Conservation (phyloP, 2,888 invertebrate species). For the Coleophora flavipennella region DNA sequence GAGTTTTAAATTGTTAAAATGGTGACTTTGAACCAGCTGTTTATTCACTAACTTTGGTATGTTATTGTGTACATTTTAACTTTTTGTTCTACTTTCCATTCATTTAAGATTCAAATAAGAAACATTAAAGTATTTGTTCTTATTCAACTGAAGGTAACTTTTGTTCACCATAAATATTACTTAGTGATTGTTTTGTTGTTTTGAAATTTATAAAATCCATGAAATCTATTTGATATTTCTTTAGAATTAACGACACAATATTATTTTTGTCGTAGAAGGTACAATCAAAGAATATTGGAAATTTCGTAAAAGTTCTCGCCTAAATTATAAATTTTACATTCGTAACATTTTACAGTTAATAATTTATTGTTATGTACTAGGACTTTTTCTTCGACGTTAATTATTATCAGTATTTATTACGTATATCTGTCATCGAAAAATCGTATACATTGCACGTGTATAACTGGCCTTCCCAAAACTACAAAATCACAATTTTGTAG, state of each 20-base stretch:
- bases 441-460: slow-evolving; percentile 74
- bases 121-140: slow-evolving; percentile 35
- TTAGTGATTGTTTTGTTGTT: slow-evolving; percentile 28
- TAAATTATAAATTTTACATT: slow-evolving; percentile 56
- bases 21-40: slow-evolving; percentile 42
- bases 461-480: slow-evolving; percentile 66
- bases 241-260: slow-evolving; percentile 43
- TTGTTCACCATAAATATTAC: slow-evolving; percentile 47
- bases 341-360: slow-evolving; percentile 62
- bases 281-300: slow-evolving; percentile 52
- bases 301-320: slow-evolving; percentile 34
- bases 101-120: slow-evolving; percentile 41
- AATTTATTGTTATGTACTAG: slow-evolving; percentile 3
- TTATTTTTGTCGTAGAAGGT: slow-evolving; percentile 38
- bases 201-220: slow-evolving; percentile 35
- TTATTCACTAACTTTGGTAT: slow-evolving; percentile 72
- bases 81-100: slow-evolving; percentile 38
- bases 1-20: slow-evolving; percentile 27
- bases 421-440: slow-evolving; percentile 71
- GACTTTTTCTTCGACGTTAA: slow-evolving; percentile 54
- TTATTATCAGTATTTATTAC: slow-evolving; percentile 67
- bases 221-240: slow-evolving; percentile 37
- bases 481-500: slow-evolving; percentile 29
- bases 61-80: slow-evolving; percentile 53
- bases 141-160: slow-evolving; percentile 63